These are phyloP conservation scores for Plemyria rubiginata DNA, from an alignment of 2,888 invertebrate genomes.

Conservation along the genomic window DNA sequence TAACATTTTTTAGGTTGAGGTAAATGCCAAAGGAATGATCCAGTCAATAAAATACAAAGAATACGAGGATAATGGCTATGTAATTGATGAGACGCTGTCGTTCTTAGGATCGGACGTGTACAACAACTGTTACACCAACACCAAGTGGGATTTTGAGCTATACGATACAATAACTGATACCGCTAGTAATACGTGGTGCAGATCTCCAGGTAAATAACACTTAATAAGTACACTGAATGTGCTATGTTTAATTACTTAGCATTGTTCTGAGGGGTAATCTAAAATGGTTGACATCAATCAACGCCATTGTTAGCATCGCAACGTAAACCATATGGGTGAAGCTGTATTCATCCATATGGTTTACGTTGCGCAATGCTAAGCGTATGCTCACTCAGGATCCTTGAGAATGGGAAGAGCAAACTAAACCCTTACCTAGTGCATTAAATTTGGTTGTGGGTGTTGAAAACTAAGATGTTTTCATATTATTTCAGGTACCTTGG, in stretches of 20 bases:
- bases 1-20: conserved; percentile 20
- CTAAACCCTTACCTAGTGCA: no score
- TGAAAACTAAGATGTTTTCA: neutral
- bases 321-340: neutral
- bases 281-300: neutral
- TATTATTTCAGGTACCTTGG: conserved; percentile 68
- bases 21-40: conserved; percentile 73
- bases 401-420: neutral
- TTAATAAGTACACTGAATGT: neutral
- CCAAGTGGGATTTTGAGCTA: conserved; percentile 52
- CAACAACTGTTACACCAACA: conserved; percentile 53
- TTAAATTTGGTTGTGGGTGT: neutral
- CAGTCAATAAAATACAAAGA: conserved; percentile 74
- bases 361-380: no score
- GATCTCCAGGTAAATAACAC: conserved; percentile 60
- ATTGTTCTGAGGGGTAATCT: neutral
- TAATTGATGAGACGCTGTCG: conserved; percentile 50
- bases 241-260: neutral
- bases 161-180: conserved; percentile 54
- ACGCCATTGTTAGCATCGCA: neutral
- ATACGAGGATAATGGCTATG: conserved; percentile 75
- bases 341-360: no score
- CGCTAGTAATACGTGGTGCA: conserved; percentile 57
- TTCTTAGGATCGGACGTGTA: conserved; percentile 40
- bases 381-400: neutral